These are phyloP conservation scores for Pristionchus arcanus DNA, from an alignment of 2,888 invertebrate species.

Conservation along the genomic window DNA sequence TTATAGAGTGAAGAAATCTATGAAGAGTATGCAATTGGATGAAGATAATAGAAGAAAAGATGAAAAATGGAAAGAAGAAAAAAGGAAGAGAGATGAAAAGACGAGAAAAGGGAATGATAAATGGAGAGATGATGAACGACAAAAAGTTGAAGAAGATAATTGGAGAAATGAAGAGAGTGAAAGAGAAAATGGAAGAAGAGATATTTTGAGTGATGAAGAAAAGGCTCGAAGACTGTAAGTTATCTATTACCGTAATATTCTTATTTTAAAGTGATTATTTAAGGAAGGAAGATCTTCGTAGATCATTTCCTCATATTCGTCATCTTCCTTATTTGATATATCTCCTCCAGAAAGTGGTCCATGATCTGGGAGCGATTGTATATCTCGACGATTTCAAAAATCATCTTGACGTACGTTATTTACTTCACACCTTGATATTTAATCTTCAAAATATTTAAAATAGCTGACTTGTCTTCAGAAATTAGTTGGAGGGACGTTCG, in stretches of 20 bases:
- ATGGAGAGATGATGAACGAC: background rate
- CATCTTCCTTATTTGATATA: background rate
- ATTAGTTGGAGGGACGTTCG: background rate
- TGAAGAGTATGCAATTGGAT: background rate
- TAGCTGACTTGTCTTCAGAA: background rate
- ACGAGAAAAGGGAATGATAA: background rate
- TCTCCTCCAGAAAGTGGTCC: background rate
- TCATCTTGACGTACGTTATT: constrained; percentile 4
- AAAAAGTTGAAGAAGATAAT: background rate
- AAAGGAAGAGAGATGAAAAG: background rate
- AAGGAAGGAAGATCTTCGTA: background rate
- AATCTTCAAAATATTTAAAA: background rate
- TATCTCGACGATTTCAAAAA: background rate
- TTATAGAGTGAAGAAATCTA: background rate
- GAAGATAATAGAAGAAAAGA: background rate
- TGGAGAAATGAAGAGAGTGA: background rate
- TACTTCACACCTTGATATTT: background rate
- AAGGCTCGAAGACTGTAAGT: background rate
- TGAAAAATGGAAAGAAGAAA: constrained; percentile 15
- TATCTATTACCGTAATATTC: background rate
- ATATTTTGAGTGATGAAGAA: background rate
- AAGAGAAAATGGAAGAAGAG: background rate
- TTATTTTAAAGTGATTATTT: background rate
- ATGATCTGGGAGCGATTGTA: background rate
- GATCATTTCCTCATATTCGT: background rate